Conservation (phyloP, 2,113 vertebrate genomes). For the Podilymbus podiceps region DNA sequence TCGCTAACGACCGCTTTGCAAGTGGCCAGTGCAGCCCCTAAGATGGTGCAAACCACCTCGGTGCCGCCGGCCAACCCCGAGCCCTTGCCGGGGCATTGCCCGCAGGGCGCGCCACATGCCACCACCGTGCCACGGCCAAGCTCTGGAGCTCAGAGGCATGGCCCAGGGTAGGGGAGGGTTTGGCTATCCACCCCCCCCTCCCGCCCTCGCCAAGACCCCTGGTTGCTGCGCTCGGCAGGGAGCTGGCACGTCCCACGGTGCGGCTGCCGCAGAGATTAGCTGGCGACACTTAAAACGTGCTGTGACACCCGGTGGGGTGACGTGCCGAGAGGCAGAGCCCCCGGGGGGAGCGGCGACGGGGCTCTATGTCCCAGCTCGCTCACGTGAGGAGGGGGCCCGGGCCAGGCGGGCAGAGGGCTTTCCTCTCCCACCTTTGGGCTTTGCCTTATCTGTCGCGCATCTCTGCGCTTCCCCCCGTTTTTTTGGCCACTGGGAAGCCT, state of each 20-base stretch:
- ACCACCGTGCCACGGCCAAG: too few species aligned
- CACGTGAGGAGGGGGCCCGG: neutral
- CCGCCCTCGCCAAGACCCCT: neutral
- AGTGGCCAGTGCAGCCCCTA: neutral
- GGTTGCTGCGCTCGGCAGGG: neutral
- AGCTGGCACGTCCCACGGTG: neutral
- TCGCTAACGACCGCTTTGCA: neutral
- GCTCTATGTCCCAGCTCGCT: neutral
- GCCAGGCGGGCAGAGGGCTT: fast-evolving
- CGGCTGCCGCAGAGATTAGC: slow-evolving; percentile 4
- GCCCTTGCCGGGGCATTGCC: neutral
- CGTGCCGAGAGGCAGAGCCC: neutral
- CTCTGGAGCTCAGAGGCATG: neutral
- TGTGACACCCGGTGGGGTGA: neutral
- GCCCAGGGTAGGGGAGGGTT: neutral
- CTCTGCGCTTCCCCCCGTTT: fast-evolving
- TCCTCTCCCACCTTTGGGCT: neutral
- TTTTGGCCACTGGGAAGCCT: neutral
- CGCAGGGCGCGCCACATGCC: too few species aligned
- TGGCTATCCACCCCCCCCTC: neutral
- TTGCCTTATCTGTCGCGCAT: fast-evolving
- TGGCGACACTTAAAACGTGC: slow-evolving; percentile 11
- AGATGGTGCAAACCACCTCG: neutral
- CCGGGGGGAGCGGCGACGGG: neutral
- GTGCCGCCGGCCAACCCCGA: neutral